phyloP scores from a whole-genome alignment of 2,888 invertebrate species.

The Autographa gamma region DNA sequence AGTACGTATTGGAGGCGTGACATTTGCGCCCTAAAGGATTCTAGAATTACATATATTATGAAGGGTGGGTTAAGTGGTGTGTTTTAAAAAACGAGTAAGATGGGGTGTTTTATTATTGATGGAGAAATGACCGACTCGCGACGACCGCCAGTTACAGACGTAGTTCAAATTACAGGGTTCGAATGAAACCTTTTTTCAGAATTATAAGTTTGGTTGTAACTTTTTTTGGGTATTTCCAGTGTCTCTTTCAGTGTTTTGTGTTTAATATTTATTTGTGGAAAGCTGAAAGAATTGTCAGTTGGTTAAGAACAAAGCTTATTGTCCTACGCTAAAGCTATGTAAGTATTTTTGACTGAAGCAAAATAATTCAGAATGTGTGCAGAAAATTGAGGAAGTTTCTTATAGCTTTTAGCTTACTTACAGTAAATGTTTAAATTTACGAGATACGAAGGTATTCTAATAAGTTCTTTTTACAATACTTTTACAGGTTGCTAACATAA shows the following conservation, averaged over 20 bases:
- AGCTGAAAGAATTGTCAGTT: neutral
- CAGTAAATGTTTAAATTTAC: too few relatives aligned
- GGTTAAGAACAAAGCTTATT: neutral
- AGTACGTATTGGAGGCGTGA: conserved; percentile 85
- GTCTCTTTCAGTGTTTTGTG: neutral
- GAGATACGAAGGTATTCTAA: too few relatives aligned
- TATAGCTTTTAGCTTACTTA: too few relatives aligned
- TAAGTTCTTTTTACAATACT: too few relatives aligned
- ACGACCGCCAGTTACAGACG: conserved; percentile 20
- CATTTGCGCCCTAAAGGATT: conserved; percentile 85
- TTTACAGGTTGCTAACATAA: too few relatives aligned
- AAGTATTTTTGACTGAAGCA: too few relatives aligned
- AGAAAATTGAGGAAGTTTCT: too few relatives aligned
- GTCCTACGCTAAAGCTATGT: neutral
- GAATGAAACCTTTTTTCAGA: conserved; percentile 9
- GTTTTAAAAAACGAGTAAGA: conserved; percentile 70
- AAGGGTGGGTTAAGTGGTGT: conserved; percentile 84
- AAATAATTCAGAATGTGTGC: too few relatives aligned
- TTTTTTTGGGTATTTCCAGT: neutral
- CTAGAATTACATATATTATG: conserved; percentile 80
- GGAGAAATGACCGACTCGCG: conserved; percentile 73
- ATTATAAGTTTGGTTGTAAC: neutral
- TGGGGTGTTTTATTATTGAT: conserved; percentile 77
- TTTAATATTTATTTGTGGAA: neutral
- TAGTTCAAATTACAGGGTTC: conserved; percentile 39